A percentile compares a stretch with the other conserved stretches of the same genome.
phyloP scores from a whole-genome alignment of 1,140 invertebrate genomes.

The Hycleus phaleratus region DNA sequence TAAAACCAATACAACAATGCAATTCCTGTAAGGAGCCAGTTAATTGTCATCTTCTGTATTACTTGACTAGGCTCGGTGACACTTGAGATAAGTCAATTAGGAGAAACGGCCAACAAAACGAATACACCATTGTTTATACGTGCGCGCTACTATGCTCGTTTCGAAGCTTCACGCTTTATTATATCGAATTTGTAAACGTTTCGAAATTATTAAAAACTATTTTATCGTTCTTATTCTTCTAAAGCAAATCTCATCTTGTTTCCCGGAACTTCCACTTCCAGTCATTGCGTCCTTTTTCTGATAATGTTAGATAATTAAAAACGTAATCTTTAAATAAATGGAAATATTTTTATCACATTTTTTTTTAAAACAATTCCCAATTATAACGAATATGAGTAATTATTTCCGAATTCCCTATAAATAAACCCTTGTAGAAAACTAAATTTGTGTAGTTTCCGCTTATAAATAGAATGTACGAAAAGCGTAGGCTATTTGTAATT shows the following conservation, averaged over 20 bases:
- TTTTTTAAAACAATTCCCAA: too few species aligned
- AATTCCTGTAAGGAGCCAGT: constrained; percentile 10
- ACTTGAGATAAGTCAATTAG: constrained; percentile 27
- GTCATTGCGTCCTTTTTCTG: constrained; percentile 1
- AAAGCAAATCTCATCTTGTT: constrained; percentile 12
- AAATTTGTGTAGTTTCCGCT: too few species aligned
- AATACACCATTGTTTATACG: too few species aligned
- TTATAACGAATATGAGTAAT: too few species aligned
- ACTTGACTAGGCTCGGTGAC: constrained; percentile 13
- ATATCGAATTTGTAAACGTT: neutral
- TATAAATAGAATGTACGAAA: too few species aligned
- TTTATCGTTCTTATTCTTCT: constrained; percentile 8
- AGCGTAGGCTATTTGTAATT: too few species aligned
- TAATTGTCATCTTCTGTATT: constrained; percentile 21
- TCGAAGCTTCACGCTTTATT: neutral
- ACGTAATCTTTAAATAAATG: constrained; percentile 9
- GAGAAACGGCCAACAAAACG: neutral
- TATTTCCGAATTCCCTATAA: too few species aligned
- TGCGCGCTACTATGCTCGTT: too few species aligned
- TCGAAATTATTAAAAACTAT: neutral
- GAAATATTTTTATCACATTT: constrained; percentile 7
- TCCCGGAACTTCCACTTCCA: constrained; percentile 14
- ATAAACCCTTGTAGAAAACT: too few species aligned
- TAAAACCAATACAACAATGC: neutral
- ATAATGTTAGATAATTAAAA: constrained; percentile 11